A percentile compares a stretch with the other conserved stretches of the same genome.
phyloP scores from a whole-genome alignment of 2,797 vertebrate species.

The Platyrinchus mystaceus region DNA sequence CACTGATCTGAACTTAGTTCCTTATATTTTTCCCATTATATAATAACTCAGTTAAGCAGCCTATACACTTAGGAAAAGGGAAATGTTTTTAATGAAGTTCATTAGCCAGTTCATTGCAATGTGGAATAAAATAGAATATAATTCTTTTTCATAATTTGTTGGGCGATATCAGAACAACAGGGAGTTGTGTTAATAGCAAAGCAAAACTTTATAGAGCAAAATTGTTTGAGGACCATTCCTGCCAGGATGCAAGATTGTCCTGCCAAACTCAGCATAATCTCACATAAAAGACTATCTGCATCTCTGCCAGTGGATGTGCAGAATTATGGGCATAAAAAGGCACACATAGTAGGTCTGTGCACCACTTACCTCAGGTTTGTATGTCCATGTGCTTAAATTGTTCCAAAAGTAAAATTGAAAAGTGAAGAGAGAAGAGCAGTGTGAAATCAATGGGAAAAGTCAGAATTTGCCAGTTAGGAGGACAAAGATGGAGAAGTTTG shows the following conservation, averaged over 20 bases:
- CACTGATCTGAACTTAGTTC: background rate
- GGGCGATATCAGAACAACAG: background rate
- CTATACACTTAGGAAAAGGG: background rate
- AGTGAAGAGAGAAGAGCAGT: background rate
- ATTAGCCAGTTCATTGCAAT: background rate
- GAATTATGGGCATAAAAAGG: background rate
- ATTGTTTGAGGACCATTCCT: background rate
- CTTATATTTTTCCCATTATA: background rate
- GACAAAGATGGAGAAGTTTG: background rate
- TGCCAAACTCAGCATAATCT: background rate
- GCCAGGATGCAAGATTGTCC: background rate
- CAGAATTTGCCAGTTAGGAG: background rate
- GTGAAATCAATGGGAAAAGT: background rate
- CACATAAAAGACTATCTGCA: background rate
- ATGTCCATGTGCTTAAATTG: background rate
- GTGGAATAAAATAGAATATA: background rate
- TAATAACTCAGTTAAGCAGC: background rate
- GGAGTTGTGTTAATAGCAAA: background rate
- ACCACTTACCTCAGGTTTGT: background rate
- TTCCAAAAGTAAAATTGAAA: background rate
- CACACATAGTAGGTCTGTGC: background rate
- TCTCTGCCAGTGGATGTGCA: background rate
- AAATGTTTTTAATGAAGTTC: background rate
- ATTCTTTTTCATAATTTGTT: background rate
- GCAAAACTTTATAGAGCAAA: conserved; percentile 1